phyloP scores from a whole-genome alignment of 2,888 invertebrate genomes.

The Xylocampa areola region DNA sequence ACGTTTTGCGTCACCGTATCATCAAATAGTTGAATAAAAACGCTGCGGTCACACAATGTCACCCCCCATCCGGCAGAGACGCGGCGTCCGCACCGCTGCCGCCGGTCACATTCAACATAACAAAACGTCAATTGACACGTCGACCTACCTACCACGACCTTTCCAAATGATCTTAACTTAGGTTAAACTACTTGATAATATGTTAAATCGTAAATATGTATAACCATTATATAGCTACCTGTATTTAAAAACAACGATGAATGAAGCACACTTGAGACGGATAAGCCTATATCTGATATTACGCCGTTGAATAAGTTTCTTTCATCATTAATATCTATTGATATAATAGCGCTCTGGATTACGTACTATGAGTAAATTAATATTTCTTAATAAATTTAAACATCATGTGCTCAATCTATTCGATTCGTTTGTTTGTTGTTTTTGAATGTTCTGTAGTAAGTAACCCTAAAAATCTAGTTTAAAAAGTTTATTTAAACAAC shows the following conservation, averaged over 20 bases:
- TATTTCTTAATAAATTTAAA: slow-evolving; percentile 8
- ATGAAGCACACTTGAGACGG: slow-evolving; percentile 17
- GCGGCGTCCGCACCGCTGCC: slow-evolving; percentile 65
- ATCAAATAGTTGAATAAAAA: slow-evolving; percentile 81
- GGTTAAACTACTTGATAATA: slow-evolving; percentile 53
- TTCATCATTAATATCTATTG: slow-evolving; percentile 11
- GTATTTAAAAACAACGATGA: slow-evolving; percentile 8
- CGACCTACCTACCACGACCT: slow-evolving; percentile 75
- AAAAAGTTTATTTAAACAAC: too few species aligned
- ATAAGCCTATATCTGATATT: slow-evolving; percentile 9
- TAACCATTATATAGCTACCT: slow-evolving; percentile 17
- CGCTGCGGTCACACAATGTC: slow-evolving; percentile 85
- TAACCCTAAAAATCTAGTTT: too few species aligned
- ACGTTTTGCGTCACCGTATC: slow-evolving; percentile 80
- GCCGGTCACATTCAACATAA: slow-evolving; percentile 79
- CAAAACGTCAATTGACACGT: slow-evolving; percentile 76
- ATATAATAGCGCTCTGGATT: slow-evolving; percentile 9
- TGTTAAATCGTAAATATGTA: slow-evolving; percentile 32
- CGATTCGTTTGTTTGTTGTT: too few species aligned
- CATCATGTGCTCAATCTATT: too few species aligned
- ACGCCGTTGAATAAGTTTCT: slow-evolving; percentile 5
- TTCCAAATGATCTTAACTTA: slow-evolving; percentile 62
- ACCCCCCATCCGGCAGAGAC: slow-evolving; percentile 84
- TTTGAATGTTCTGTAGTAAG: too few species aligned
- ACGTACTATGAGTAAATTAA: slow-evolving; percentile 9